phyloP scores from a whole-genome alignment of 2,113 vertebrate species.

The Probosciger aterrimus region DNA sequence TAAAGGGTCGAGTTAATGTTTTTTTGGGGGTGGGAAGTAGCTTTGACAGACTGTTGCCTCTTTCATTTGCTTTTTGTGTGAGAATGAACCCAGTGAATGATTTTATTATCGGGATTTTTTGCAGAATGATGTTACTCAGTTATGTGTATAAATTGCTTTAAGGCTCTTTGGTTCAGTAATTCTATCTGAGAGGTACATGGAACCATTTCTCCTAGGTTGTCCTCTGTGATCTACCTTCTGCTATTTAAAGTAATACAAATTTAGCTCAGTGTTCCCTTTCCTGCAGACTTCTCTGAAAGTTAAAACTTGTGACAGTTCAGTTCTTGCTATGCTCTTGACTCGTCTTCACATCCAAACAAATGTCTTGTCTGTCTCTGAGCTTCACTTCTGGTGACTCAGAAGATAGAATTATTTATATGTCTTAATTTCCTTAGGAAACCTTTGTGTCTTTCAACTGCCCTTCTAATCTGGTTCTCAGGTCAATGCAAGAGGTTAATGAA shows the following conservation, averaged over 20 bases:
- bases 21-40: background rate
- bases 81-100: background rate
- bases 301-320: background rate
- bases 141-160: background rate
- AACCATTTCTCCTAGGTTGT: background rate
- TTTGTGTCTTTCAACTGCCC: background rate
- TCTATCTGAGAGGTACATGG: background rate
- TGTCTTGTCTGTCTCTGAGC: background rate
- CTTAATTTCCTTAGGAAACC: background rate
- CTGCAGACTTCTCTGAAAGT: background rate
- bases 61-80: background rate
- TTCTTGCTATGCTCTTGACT: background rate
- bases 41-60: background rate
- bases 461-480: background rate
- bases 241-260: conserved; percentile 21
- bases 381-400: background rate
- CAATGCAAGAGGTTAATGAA: background rate
- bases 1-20: too few relatives aligned
- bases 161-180: background rate
- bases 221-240: background rate
- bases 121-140: background rate
- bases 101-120: rapidly evolving
- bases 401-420: background rate
- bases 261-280: conserved; percentile 4
- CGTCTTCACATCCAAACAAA: background rate